Percentiles rank a stretch among this genome's conserved stretches.
Conservation (phyloP, 2,113 vertebrate species). For the Indicator maculatus region DNA sequence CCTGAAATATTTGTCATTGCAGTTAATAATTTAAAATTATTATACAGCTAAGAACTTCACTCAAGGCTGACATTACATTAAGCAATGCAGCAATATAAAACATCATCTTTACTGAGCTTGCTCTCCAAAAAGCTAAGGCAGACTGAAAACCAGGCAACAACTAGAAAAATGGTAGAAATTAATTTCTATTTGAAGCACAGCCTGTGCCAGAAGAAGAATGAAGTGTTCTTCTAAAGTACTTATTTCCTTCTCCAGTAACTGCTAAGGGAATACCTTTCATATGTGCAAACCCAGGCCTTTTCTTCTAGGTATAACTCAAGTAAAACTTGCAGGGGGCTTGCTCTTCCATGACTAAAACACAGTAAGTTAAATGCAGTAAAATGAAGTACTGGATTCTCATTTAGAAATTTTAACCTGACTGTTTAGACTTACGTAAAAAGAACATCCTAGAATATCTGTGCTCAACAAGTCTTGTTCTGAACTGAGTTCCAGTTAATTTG, state of each 20-base stretch:
- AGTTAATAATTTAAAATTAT: slow-evolving; percentile 18
- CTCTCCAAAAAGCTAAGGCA: not conserved
- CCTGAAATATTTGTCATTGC: not conserved
- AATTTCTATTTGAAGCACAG: slow-evolving; percentile 10
- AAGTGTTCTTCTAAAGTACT: not conserved
- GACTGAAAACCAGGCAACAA: slow-evolving; percentile 3
- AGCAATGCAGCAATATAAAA: not conserved
- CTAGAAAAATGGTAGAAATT: not conserved
- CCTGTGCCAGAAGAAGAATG: not conserved
- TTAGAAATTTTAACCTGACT: too few relatives aligned
- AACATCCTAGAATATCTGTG: not conserved
- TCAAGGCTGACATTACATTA: not conserved
- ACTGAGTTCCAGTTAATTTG: not conserved
- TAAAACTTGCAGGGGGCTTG: not conserved
- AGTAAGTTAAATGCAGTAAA: not conserved
- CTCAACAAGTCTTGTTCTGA: not conserved
- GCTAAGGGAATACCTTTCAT: not conserved
- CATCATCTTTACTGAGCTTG: not conserved
- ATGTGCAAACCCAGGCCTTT: not conserved
- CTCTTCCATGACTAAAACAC: not conserved
- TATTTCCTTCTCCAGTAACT: not conserved
- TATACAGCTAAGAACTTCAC: not conserved
- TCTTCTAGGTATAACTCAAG: not conserved
- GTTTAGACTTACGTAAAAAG: not conserved
- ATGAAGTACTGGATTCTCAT: too few relatives aligned